Conservation (phyloP, 2,888 invertebrate species). For the Brachylomia viminalis region DNA sequence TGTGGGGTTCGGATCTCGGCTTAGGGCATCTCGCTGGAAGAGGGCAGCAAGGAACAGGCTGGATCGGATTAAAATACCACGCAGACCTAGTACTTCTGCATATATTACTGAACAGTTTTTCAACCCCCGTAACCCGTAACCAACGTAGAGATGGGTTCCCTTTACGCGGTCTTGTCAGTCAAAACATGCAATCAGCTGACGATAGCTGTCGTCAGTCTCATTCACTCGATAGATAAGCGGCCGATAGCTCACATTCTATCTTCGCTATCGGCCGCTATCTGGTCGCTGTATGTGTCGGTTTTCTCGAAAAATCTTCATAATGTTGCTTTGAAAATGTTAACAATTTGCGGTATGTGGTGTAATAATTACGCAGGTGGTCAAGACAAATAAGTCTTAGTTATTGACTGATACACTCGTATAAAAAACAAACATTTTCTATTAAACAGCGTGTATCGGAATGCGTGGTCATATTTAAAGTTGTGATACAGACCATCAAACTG, state of each 20-base stretch:
- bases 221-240: slow-evolving; percentile 49
- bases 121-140: no score
- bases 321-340: slow-evolving; percentile 18
- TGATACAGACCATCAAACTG: no score
- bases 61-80: background rate
- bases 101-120: slow-evolving; percentile 6
- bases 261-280: slow-evolving; percentile 54
- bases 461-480: no score
- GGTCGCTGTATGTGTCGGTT: slow-evolving; percentile 29
- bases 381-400: background rate
- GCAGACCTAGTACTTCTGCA: background rate
- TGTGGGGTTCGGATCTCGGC: background rate
- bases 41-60: background rate
- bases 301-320: slow-evolving; percentile 41
- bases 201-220: slow-evolving; percentile 47
- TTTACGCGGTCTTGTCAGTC: slow-evolving; percentile 4
- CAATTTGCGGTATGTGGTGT: slow-evolving; percentile 11
- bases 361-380: slow-evolving; percentile 19
- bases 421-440: no score
- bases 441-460: no score
- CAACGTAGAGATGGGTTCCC: no score
- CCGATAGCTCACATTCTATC: slow-evolving; percentile 49
- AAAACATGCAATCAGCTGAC: slow-evolving; percentile 43
- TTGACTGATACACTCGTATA: no score
- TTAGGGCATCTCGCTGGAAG: background rate